A percentile compares a stretch with the other conserved stretches of the same genome.
These are phyloP conservation scores for Apocrypta bakeri DNA, from an alignment of 1,140 invertebrate genomes.

Conservation along the genomic window DNA sequence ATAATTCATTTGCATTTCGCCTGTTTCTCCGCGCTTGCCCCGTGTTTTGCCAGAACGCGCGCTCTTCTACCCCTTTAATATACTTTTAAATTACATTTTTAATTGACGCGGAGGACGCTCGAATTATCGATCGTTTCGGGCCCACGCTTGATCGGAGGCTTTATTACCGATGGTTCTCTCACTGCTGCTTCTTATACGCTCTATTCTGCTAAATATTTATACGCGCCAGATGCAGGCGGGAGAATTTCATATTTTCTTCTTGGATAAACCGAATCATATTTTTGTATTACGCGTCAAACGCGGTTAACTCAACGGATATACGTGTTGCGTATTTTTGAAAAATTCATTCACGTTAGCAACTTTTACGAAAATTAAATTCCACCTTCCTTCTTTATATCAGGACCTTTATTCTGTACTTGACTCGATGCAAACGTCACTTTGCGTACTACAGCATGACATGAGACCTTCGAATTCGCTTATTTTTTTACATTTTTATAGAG, in stretches of 20 bases:
- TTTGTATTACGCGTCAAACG: background rate
- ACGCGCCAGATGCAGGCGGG: background rate
- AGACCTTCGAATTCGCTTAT: too few species aligned
- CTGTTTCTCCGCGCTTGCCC: slow-evolving; percentile 55
- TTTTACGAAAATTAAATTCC: too few species aligned
- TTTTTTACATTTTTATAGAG: too few species aligned
- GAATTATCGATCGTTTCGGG: slow-evolving; percentile 67
- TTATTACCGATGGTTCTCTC: slow-evolving; percentile 42
- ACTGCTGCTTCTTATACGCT: slow-evolving; percentile 21
- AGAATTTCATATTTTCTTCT: background rate
- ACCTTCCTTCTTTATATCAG: too few species aligned
- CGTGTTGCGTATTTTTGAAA: too few species aligned
- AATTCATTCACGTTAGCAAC: too few species aligned
- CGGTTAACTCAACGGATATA: background rate
- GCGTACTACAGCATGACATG: too few species aligned
- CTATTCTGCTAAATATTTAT: slow-evolving; percentile 39
- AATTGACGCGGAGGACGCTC: slow-evolving; percentile 68
- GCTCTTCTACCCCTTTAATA: slow-evolving; percentile 64
- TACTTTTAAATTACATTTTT: slow-evolving; percentile 72
- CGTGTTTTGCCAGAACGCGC: slow-evolving; percentile 32
- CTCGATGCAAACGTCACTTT: too few species aligned
- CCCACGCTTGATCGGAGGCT: slow-evolving; percentile 37
- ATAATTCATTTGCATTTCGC: slow-evolving; percentile 74
- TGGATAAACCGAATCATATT: background rate
- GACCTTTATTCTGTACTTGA: too few species aligned